Base-by-base conservation (phyloP, 2,888 invertebrate species). In the Polymixis lichenea region DNA sequence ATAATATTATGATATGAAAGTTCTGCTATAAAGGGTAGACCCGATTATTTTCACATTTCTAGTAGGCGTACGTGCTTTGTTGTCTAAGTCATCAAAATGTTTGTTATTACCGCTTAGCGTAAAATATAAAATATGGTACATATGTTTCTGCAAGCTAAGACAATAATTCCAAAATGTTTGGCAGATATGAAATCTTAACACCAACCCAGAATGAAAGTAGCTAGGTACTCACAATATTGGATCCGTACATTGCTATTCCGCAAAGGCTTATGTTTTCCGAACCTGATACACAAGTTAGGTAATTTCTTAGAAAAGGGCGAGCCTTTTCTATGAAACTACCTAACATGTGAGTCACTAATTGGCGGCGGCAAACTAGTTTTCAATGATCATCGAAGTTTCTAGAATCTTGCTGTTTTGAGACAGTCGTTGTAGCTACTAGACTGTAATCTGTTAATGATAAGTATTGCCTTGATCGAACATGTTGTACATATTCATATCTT, bases 401-500 rank as follows among this genome's bases (percentile, higher is more conserved):
- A 80, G 79, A 79, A 69, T 17, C 22, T 19, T 62, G 38, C 13
- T 65, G 32, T n/a, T 77, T 46, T 61, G 60, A 72, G 75, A 66
- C 74, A 80, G 72, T 77, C 28, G 22, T 64, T 71, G 69, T 77
- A 51, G 22, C 22, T 60, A 60, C 11, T 32, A 22, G 9, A 78
- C 49, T 82, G 51, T 80, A 77, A 84, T 84, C 80, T 77, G 74
- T 84, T 70, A 70, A 82, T 77, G 78, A 86, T 80, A 86, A 80
- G 80, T 80, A 28, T 85, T 51, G 72, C 83, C 86, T 85, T 86
- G 86, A 81, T 86, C 80, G 77, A 6, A 43, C 22, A 51, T 72
- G 70, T 76, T 38, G 75, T 72, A 74, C 71, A 75, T 82, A 76
- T 75, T 77, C 49, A 77, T 80, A 79, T 82, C 67, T 66, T 64